Evolutionary conservation across 2,797 vertebrate species (phyloP).

Genomic region (Anniella stebbinsi): DNA sequence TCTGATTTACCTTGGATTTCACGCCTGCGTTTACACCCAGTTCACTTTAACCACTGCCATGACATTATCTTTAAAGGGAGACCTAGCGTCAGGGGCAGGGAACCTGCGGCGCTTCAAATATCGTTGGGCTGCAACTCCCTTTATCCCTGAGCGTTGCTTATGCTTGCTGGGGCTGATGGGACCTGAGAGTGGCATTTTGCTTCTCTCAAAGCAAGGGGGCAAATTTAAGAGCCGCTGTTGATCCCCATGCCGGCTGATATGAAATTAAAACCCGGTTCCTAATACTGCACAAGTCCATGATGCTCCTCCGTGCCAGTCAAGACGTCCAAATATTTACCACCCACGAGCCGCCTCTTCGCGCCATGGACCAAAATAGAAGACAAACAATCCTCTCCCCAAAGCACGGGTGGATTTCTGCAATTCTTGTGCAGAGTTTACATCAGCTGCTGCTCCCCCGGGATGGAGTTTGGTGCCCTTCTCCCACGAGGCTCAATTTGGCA

Average conservation of each 20-base stretch:
- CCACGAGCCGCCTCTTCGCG: not conserved
- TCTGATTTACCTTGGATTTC: not conserved
- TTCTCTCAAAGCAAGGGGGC: not conserved
- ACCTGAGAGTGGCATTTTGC: not conserved
- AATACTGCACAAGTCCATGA: not conserved
- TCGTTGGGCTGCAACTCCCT: not conserved
- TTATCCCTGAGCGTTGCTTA: not conserved
- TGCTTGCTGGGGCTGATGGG: not conserved
- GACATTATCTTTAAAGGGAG: not conserved
- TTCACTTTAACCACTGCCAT: not conserved
- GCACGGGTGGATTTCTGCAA: not conserved
- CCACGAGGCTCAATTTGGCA: fast-evolving
- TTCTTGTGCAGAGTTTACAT: fast-evolving
- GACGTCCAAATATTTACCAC: not conserved
- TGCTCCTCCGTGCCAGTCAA: too few relatives aligned
- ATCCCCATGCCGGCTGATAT: too few relatives aligned
- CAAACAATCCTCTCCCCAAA: not conserved
- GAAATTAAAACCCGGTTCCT: not conserved
- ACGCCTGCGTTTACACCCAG: not conserved
- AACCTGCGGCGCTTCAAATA: not conserved
- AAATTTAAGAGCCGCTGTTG: not conserved
- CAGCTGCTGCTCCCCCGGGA: not conserved
- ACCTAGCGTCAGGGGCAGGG: not conserved
- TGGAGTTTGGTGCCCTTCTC: not conserved
- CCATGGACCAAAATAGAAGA: not conserved